Evolutionary conservation across 2,113 vertebrate genomes (phyloP), one percentile per base, ranked within the genome.

Genomic region (Aythya baeri): DNA sequence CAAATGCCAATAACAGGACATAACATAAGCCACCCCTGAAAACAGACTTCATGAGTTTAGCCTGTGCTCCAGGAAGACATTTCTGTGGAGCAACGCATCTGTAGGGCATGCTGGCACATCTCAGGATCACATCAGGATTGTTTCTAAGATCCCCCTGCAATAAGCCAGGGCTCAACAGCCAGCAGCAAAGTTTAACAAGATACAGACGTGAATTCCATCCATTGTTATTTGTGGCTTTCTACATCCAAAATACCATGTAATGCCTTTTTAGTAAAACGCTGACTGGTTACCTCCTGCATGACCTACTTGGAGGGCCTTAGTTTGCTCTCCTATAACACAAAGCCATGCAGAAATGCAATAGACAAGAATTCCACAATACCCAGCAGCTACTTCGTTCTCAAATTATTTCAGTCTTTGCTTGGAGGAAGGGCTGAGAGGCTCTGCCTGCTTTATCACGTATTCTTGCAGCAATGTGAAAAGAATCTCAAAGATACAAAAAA

Each of bases 241-340:
- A 22, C 3, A 75, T 25, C n/a, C 50, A 57, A 86, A 88, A 62
- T 54, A 71, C 6, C 29, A 0, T 22, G 31, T 9, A 82, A 77
- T 18, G 31, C 21, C 32, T 74, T 67, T 79, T 38, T 80, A 73
- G 43, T 21, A 43, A 81, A 79, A 78, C 7, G 52, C 62, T 91
- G 84, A 67, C 80, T 62, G 54, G 54, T 67, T 58, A 34, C 49
- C 78, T 96, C 82, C 82, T 78, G 61, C 49, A 13, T 61, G 41
- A 97, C 94, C 94, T 89, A 86, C 57, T 66, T 61, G 58, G 62
- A 91, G 54, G 17, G 58, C 54, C 71, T 70, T 1, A 12, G 34
- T n/a, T 66, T 25, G 25, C 27, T 62, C 83, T 89, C 86, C 89
- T 76, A 44, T 43, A 79, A 70, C 4, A 21, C 31, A 71, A 38